Percentiles rank a stretch among this genome's conserved stretches.
Conservation (phyloP, 2,888 invertebrate genomes). For the Cataglyphis altisquamis region DNA sequence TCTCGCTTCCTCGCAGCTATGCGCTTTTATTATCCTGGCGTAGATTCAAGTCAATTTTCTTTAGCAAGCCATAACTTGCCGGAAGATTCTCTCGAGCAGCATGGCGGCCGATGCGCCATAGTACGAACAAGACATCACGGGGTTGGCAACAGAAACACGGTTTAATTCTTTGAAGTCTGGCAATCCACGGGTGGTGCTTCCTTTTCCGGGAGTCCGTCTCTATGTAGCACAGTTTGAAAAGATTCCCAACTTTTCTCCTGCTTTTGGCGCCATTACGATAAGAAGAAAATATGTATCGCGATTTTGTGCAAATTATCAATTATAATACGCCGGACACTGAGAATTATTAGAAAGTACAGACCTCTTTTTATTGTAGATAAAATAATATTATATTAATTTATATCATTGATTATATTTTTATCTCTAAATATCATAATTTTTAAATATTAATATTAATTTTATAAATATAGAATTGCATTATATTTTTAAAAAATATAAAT, state of each 20-base stretch:
- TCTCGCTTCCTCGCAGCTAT: slow-evolving; percentile 71
- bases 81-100: slow-evolving; percentile 47
- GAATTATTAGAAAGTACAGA: neutral
- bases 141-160: slow-evolving; percentile 75
- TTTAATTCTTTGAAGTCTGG: slow-evolving; percentile 77
- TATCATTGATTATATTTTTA: neutral
- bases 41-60: slow-evolving; percentile 85
- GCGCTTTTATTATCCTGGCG: slow-evolving; percentile 84
- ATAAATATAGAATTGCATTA: neutral
- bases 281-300: slow-evolving; percentile 64
- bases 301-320: slow-evolving; percentile 70
- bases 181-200: slow-evolving; percentile 68
- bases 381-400: neutral
- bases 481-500: neutral
- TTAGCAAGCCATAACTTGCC: slow-evolving; percentile 81
- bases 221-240: slow-evolving; percentile 46
- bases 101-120: slow-evolving; percentile 57
- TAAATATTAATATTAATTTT: neutral
- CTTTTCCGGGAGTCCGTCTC: slow-evolving; percentile 44
- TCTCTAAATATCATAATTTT: neutral
- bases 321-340: slow-evolving; percentile 59
- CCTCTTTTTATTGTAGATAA: too few relatives aligned
- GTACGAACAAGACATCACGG: slow-evolving; percentile 58
- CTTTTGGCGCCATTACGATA: slow-evolving; percentile 68
- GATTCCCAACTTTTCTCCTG: slow-evolving; percentile 40